Evolutionary conservation across 2,797 vertebrate genomes (phyloP), one percentile per base, ranked within the genome.

Genomic region (Sebastes kiyomatsui): DNA sequence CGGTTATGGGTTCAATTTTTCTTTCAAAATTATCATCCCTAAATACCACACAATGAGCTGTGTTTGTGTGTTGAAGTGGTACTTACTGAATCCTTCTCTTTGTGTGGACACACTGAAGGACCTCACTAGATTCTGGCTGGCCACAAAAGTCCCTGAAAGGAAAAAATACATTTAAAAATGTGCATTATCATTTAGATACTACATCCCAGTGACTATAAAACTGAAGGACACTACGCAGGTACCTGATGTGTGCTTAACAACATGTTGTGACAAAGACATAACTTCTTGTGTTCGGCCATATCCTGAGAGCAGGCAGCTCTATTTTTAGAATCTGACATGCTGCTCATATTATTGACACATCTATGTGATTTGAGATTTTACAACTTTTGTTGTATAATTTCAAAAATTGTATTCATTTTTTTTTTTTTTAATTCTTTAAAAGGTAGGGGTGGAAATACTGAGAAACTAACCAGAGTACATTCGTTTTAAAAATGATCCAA

Each of bases 71-170:
- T 22, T 72, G 16, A 5, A 1, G 13, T 22, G 6, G 12, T 75
- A 96, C 96, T 95, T 90, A 96, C 96, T 96, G 84, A 93, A 95
- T 56, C 93, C 93, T 22, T 82, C 75, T 74, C 94, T 94, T 56
- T 93, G 93, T 22, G 87, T 68, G 2, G 95, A 94, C 49, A 94
- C 77, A 82, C 94, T 94, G 84, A 96, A 92, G 66, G 93, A 87
- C 88, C 95, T 93, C 61, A 85, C 74, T 23, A 95, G 68, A 85
- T 64, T 88, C 25, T 91, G 90, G 72, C 87, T 77, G 77, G 82
- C 82, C 67, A 77, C 80, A 55, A 93, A 77, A 35, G 77, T 82
- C 27, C 94, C 95, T 96, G 68, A 38, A 67, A 14, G 4, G 13
- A 0, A 82, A 67, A 72, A 8, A 32, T 0, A 38, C 5, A 55